Conservation (phyloP, 2,888 invertebrate species). For the Corythucha ciliata region DNA sequence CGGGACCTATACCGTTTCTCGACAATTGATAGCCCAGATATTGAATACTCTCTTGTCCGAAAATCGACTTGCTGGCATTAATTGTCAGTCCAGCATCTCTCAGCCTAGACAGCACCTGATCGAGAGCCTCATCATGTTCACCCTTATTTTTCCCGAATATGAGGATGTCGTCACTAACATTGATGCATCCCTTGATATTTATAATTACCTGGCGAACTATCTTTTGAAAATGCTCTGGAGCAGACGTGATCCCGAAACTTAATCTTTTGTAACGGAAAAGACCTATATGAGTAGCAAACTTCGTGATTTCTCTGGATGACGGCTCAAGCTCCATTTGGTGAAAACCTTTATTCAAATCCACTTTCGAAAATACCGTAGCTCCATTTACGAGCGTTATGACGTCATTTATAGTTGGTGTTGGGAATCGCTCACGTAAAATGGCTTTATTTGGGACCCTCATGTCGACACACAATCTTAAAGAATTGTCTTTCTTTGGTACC, state of each 20-base stretch:
- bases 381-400: not conserved
- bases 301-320: conserved; percentile 39
- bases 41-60: conserved; percentile 30
- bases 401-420: not conserved
- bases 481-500: too few relatives aligned
- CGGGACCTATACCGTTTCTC: not conserved
- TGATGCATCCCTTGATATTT: conserved; percentile 38
- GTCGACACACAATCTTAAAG: conserved; percentile 11
- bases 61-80: conserved; percentile 38
- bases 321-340: conserved; percentile 40
- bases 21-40: conserved; percentile 38
- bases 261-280: not conserved
- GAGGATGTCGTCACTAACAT: conserved; percentile 41
- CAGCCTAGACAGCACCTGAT: conserved; percentile 31
- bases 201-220: conserved; percentile 39
- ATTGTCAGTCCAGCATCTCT: conserved; percentile 31
- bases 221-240: conserved; percentile 43
- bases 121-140: conserved; percentile 37
- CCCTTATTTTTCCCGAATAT: conserved; percentile 35
- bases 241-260: conserved; percentile 29
- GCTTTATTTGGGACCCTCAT: conserved; percentile 12
- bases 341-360: conserved; percentile 40
- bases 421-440: not conserved
- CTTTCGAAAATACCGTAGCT: conserved; percentile 36
- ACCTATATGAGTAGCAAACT: conserved; percentile 40